Evolutionary conservation across 1,140 invertebrate genomes (phyloP).

Genomic region (Phocides pigmalion): DNA sequence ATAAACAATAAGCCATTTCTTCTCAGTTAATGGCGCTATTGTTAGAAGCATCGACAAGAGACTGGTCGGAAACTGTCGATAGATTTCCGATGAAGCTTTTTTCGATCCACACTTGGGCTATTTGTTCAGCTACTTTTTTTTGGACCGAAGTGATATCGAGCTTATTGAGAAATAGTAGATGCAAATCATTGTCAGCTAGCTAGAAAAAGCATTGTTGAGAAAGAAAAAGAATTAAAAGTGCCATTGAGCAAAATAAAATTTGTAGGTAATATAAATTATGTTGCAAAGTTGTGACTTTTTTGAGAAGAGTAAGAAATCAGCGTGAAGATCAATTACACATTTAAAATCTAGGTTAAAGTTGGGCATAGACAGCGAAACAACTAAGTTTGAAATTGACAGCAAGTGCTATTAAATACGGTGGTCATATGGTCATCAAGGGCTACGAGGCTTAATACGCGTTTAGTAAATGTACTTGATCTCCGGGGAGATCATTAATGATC

Average conservation of each 20-base stretch:
- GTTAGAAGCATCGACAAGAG: constrained; percentile 21
- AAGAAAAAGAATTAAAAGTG: no score
- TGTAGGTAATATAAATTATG: no score
- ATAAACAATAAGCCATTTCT: constrained; percentile 32
- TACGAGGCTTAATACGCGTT: constrained; percentile 11
- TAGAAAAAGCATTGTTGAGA: not conserved
- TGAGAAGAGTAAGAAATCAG: no score
- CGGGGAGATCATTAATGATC: constrained; percentile 53
- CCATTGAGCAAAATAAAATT: no score
- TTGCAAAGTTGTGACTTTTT: no score
- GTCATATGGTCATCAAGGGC: constrained; percentile 4
- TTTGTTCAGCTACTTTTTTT: not conserved
- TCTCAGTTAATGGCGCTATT: constrained; percentile 26
- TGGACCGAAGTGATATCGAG: not conserved
- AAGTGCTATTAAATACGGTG: no score
- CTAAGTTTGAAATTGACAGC: no score
- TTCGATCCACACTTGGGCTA: constrained; percentile 12
- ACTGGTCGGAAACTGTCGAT: constrained; percentile 20
- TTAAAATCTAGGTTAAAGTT: no score
- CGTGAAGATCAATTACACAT: no score
- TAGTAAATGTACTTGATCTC: constrained; percentile 41
- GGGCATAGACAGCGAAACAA: no score
- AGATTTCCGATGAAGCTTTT: constrained; percentile 19
- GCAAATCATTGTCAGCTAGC: no score
- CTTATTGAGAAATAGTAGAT: not conserved